Percentiles rank a stretch among this genome's conserved stretches.
These are phyloP conservation scores for Eurystomus gularis DNA, from an alignment of 2,113 vertebrate species.

Conservation along the genomic window DNA sequence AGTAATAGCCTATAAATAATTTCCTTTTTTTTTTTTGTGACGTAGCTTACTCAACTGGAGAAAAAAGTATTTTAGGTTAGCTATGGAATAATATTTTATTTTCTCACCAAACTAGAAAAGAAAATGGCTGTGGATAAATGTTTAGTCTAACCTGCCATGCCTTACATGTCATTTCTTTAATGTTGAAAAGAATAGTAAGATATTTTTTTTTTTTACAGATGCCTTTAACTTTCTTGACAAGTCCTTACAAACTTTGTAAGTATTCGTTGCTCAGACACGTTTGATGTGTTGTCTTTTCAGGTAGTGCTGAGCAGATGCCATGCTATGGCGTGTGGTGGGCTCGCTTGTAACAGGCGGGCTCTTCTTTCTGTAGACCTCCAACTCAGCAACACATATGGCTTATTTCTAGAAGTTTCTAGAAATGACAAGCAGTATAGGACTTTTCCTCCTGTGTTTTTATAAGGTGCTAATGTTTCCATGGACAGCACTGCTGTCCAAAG, in stretches of 20 bases:
- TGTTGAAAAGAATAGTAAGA: not conserved
- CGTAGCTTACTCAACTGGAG: not conserved
- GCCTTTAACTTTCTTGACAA: not conserved
- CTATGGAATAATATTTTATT: not conserved
- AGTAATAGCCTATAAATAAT: not conserved
- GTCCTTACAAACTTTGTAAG: not conserved
- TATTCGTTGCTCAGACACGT: not conserved
- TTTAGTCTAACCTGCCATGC: not conserved
- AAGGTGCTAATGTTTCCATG: not conserved
- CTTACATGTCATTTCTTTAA: not conserved
- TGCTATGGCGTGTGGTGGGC: not conserved
- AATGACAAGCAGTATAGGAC: not conserved
- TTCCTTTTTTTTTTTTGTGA: not conserved
- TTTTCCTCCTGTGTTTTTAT: fast-evolving
- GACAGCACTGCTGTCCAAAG: not conserved
- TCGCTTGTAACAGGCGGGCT: not conserved
- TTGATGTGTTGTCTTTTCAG: fast-evolving
- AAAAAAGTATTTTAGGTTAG: not conserved
- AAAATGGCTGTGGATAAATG: not conserved
- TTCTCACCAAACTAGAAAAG: not conserved
- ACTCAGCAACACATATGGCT: fast-evolving
- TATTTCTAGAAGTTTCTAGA: not conserved
- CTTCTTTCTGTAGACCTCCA: not conserved
- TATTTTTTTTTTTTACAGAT: not conserved
- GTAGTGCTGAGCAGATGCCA: not conserved